Evolutionary conservation across 2,888 invertebrate species (phyloP).

Genomic region (Gymnosoma rotundatum): DNA sequence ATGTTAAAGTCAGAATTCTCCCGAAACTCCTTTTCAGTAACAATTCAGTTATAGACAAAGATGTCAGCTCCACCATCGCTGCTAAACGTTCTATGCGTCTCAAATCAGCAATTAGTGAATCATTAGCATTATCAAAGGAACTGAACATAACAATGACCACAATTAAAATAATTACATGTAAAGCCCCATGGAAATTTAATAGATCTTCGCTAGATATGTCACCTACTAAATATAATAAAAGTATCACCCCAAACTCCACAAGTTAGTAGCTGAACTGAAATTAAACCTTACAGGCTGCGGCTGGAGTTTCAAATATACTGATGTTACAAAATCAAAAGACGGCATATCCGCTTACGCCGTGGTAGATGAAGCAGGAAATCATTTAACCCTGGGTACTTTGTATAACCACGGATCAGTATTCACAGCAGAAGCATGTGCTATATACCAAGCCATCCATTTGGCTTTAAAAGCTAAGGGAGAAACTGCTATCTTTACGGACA

Average conservation of each 20-base stretch:
- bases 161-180: too few relatives aligned
- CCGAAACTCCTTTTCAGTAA: not conserved
- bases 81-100: not conserved
- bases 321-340: not conserved
- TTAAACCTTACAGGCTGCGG: not conserved
- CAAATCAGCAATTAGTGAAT: constrained; percentile 1
- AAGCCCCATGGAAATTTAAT: constrained; percentile 26
- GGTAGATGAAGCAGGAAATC: not conserved
- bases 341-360: not conserved
- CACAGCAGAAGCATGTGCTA: constrained; percentile 14
- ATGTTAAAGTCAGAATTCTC: not conserved
- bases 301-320: constrained; percentile 5
- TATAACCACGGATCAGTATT: not conserved
- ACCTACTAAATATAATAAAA: not conserved
- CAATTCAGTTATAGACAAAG: not conserved
- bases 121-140: not conserved
- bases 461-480: not conserved
- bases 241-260: not conserved
- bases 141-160: constrained; percentile 1
- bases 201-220: not conserved
- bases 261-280: not conserved
- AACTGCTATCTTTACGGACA: not conserved
- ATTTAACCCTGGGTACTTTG: not conserved
- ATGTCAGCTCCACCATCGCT: not conserved
- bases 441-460: constrained; percentile 6